These are phyloP conservation scores for Pelobates fuscus DNA, from an alignment of 2,113 vertebrate genomes.

Conservation along the genomic window DNA sequence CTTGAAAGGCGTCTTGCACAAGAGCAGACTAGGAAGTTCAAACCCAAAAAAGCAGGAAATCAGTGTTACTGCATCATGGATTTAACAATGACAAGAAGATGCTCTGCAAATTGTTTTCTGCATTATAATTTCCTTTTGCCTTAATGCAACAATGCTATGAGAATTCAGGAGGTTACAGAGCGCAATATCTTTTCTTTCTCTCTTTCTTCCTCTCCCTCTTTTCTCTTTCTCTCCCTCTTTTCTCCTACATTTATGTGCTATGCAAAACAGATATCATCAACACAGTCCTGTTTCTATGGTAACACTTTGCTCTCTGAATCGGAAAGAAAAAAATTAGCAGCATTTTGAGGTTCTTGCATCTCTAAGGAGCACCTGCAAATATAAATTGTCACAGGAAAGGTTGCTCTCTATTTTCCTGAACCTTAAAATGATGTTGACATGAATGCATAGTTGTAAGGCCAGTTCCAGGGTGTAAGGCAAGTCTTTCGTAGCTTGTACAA, in stretches of 20 bases:
- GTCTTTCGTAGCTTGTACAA: constrained; percentile 10
- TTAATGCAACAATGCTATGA: constrained; percentile 66
- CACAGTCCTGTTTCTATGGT: constrained; percentile 80
- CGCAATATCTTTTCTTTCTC: constrained; percentile 55
- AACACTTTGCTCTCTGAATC: constrained; percentile 80
- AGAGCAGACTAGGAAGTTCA: constrained; percentile 60
- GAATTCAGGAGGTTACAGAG: constrained; percentile 58
- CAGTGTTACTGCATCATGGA: constrained; percentile 48
- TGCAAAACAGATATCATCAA: constrained; percentile 51
- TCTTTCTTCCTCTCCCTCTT: constrained; percentile 49
- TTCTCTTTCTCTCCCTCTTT: constrained; percentile 7
- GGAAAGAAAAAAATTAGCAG: constrained; percentile 71
- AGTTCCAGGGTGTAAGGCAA: constrained; percentile 6
- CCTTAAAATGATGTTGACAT: constrained; percentile 71
- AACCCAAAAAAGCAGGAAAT: constrained; percentile 59
- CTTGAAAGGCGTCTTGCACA: constrained; percentile 61
- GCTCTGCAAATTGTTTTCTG: constrained; percentile 61
- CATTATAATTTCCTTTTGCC: constrained; percentile 67
- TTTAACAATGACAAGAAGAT: constrained; percentile 57
- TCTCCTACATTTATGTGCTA: constrained; percentile 48
- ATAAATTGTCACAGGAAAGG: constrained; percentile 61
- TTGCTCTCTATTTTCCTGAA: constrained; percentile 67
- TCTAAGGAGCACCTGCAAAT: constrained; percentile 67
- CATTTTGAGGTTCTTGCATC: constrained; percentile 73
- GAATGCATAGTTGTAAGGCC: constrained; percentile 83